Conservation (phyloP, 2,113 vertebrate genomes). For the Callorhinus ursinus region DNA sequence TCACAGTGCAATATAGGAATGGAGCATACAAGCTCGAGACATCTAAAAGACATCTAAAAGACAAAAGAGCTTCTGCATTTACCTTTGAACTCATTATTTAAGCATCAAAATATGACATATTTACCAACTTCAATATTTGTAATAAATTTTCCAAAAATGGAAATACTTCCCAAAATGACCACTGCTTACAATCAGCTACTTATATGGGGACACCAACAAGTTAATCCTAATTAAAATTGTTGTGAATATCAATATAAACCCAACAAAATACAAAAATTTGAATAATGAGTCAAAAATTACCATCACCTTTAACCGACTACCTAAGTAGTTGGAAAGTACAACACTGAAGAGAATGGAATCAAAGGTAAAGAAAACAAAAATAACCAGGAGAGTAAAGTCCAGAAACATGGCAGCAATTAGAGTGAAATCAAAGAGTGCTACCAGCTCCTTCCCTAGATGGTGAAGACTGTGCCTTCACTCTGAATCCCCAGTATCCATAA, state of each 20-base stretch:
- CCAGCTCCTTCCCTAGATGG: not conserved
- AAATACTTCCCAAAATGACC: not conserved
- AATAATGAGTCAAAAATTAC: not conserved
- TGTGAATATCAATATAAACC: not conserved
- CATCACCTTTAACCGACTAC: not conserved
- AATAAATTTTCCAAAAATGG: not conserved
- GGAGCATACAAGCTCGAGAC: not conserved
- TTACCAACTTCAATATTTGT: not conserved
- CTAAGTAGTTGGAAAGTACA: not conserved
- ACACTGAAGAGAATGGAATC: not conserved
- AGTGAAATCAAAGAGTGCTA: not conserved
- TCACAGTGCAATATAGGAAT: not conserved
- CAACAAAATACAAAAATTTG: not conserved
- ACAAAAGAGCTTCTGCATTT: accelerated
- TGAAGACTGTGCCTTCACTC: not conserved
- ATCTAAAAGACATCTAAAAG: not conserved
- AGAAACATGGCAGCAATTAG: not conserved
- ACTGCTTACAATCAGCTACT: not conserved
- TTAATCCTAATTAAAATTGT: not conserved
- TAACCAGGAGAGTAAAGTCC: not conserved
- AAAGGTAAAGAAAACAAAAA: constrained; percentile 4
- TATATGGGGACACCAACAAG: not conserved
- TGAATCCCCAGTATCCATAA: not conserved
- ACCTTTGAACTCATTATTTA: not conserved
- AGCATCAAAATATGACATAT: not conserved